Conservation (phyloP, 2,113 vertebrate genomes). For the Struthidea cinerea region DNA sequence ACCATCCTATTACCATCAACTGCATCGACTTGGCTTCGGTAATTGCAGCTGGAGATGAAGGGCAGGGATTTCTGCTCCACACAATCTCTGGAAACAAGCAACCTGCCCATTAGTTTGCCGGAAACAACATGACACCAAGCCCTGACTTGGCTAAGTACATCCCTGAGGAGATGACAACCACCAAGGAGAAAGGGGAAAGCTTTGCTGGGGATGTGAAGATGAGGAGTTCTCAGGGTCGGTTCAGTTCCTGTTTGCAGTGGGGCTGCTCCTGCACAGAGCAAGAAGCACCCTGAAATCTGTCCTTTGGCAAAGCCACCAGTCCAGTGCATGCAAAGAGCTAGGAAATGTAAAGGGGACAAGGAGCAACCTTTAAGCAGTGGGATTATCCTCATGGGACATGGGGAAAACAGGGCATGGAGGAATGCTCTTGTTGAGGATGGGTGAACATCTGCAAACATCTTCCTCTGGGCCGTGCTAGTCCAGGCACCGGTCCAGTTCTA, state of each 20-base stretch:
- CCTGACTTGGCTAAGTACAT: neutral
- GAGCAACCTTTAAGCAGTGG: neutral
- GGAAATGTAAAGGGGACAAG: neutral
- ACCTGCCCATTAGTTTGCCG: conserved; percentile 8
- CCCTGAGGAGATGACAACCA: neutral
- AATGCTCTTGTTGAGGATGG: neutral
- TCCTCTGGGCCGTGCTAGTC: neutral
- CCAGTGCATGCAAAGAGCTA: neutral
- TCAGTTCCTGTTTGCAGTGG: neutral
- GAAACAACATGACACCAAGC: conserved; percentile 11
- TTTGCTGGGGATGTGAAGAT: neutral
- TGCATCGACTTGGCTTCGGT: neutral
- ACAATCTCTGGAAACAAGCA: conserved; percentile 4
- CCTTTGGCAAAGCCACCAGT: neutral
- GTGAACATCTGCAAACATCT: neutral
- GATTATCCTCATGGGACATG: neutral
- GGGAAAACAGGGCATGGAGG: neutral
- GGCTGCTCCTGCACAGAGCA: neutral
- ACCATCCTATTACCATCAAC: conserved; percentile 39
- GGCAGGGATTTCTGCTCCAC: conserved; percentile 5
- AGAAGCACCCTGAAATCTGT: neutral
- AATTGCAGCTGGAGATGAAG: conserved; percentile 38
- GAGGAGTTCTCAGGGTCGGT: neutral
- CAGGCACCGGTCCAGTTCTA: neutral
- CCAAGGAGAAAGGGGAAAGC: neutral